These are phyloP conservation scores for Parelbella ahira DNA, from an alignment of 2,888 invertebrate species.

Conservation along the genomic window DNA sequence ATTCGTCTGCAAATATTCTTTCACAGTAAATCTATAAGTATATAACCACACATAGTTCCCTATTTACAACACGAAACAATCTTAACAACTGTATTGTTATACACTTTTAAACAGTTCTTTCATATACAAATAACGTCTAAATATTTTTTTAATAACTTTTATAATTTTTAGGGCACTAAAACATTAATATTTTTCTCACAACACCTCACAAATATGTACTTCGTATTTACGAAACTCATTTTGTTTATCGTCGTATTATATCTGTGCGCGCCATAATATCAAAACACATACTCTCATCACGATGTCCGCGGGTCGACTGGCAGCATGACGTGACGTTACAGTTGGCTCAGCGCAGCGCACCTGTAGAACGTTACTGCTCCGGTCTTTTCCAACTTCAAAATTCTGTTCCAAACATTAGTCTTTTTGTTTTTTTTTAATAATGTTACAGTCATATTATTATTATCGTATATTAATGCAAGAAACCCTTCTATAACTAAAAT, in stretches of 20 bases:
- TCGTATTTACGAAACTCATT: conserved; percentile 29
- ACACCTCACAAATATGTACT: conserved; percentile 28
- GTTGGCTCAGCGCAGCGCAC: conserved; percentile 32
- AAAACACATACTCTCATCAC: conserved; percentile 21
- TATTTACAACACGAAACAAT: conserved; percentile 5
- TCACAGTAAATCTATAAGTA: neutral
- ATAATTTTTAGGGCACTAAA: conserved; percentile 22
- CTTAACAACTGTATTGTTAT: conserved; percentile 5
- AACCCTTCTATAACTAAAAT: no score
- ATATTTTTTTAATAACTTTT: neutral
- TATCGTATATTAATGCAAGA: no score
- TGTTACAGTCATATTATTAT: no score
- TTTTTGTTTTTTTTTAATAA: no score
- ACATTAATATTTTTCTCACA: conserved; percentile 25
- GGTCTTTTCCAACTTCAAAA: no score
- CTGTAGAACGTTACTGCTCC: conserved; percentile 34
- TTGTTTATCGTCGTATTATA: conserved; percentile 26
- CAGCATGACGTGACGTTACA: conserved; percentile 13
- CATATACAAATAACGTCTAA: neutral
- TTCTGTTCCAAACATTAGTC: no score
- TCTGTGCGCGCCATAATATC: conserved; percentile 5
- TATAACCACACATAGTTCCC: neutral
- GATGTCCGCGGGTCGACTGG: conserved; percentile 31
- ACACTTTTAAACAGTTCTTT: conserved; percentile 7
- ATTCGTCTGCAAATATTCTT: conserved; percentile 1